These are phyloP conservation scores for Phthorimaea operculella DNA, from an alignment of 1,140 invertebrate genomes.

Conservation along the genomic window DNA sequence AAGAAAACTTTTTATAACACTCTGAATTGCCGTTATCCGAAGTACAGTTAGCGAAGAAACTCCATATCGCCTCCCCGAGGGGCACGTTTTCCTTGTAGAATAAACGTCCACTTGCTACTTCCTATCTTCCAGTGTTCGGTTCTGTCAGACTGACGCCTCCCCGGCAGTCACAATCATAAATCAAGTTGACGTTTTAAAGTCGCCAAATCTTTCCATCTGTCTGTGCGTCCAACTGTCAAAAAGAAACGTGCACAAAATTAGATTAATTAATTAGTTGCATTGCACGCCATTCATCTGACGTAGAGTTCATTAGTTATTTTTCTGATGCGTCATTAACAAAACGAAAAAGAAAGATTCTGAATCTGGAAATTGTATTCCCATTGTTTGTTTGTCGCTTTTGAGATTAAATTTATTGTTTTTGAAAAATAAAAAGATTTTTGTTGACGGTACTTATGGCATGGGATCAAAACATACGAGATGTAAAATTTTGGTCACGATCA, in stretches of 20 bases:
- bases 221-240: not conserved
- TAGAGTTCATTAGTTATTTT: not conserved
- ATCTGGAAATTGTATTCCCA: not conserved
- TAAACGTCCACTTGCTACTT: not conserved
- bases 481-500: conserved; percentile 23
- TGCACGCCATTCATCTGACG: not conserved
- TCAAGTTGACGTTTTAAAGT: not conserved
- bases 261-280: conserved; percentile 1
- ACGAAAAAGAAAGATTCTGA: not conserved
- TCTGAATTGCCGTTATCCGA: conserved; percentile 34
- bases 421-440: not conserved
- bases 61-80: conserved; percentile 6
- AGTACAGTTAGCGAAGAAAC: conserved; percentile 17
- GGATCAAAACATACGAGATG: conserved; percentile 8
- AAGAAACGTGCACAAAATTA: not conserved
- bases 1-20: conserved; percentile 54
- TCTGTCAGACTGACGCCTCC: not conserved
- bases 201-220: not conserved
- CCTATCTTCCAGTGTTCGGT: not conserved
- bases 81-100: conserved; percentile 2
- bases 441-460: not conserved
- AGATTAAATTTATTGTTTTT: too few relatives aligned
- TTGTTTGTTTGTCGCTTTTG: too few relatives aligned
- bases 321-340: not conserved
- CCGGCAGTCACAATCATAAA: not conserved